Base-by-base conservation (phyloP, 2,888 invertebrate genomes). In the Cancer borealis region DNA sequence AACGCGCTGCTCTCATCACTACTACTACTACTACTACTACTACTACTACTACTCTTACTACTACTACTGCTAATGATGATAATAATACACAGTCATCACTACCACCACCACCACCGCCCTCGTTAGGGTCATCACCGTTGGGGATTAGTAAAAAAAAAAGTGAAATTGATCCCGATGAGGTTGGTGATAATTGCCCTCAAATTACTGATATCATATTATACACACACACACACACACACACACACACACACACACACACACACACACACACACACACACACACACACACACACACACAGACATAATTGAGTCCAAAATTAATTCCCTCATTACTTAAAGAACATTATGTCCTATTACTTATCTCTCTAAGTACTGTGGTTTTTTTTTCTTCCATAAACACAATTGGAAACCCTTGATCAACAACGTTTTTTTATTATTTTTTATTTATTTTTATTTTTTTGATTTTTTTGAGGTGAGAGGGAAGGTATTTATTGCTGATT, bases 161-260 rank as follows among this genome's bases (percentile, higher is more conserved):
- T 84, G 12, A 30, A 8, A 30, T 30, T 84, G 10, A 26, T 26
- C 8, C 79, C 30, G 79, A 30, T 84, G 79, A 39, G 79, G 39
- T 39, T 39, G 30, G 39, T 84, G 79, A 84, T 84, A 84, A 84
- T 84, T 84, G 30, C 10, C 79, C 79, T 84, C 30, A 84, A 84
- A 39, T 84, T 39, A 39, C 79, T 84, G 39, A 39, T 54, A 21
- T 5, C 17, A 21, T 66, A 66, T 14, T n/a, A 73, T n/a, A 73
- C n/a, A 73, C 66, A 73, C n/a, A 73, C 60, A 66, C 60, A 66
- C 60, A 66, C 17, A 66, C 17, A 4, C 66, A 73, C 21, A 54
- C 66, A 66, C 66, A 66, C 66, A 66, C 66, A 66, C 66, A 66
- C 66, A 66, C 66, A 79, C 79, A 5, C 26, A 79, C 79, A 30